phyloP scores from a whole-genome alignment of 2,113 vertebrate genomes.

The Meriones unguiculatus region DNA sequence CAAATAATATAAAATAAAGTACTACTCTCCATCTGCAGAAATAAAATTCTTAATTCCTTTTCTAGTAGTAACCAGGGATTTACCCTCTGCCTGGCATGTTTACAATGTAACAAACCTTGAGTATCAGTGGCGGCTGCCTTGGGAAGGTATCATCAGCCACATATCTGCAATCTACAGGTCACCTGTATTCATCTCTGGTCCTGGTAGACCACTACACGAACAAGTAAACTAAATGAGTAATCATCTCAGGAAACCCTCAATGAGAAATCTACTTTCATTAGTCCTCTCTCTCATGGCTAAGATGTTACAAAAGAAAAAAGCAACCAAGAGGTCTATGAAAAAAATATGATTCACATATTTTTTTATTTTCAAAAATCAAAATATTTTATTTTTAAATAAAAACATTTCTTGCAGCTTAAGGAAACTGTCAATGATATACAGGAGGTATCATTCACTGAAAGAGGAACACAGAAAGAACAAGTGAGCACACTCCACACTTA shows the following conservation, averaged over 20 bases:
- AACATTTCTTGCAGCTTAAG: slow-evolving; percentile 1
- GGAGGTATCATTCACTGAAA: slow-evolving; percentile 15
- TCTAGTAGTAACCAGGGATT: background rate
- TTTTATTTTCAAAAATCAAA: slow-evolving; percentile 50
- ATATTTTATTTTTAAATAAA: background rate
- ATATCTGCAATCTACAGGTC: background rate
- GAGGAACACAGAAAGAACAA: slow-evolving; percentile 29
- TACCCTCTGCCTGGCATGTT: background rate
- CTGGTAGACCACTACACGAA: background rate
- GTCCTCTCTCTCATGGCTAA: background rate
- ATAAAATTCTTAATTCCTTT: slow-evolving; percentile 32
- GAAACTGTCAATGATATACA: slow-evolving; percentile 36
- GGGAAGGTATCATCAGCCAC: background rate
- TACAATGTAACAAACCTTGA: background rate
- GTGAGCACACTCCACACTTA: background rate
- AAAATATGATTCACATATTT: slow-evolving; percentile 13
- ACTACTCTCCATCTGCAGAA: slow-evolving; percentile 11
- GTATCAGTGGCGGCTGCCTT: background rate
- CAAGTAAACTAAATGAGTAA: background rate
- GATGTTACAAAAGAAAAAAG: background rate
- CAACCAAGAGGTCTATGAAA: background rate
- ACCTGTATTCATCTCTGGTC: background rate
- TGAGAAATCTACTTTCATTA: background rate
- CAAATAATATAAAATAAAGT: slow-evolving; percentile 25
- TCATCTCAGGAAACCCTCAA: background rate